Conservation (phyloP, 2,797 vertebrate genomes). For the Spizella passerina region DNA sequence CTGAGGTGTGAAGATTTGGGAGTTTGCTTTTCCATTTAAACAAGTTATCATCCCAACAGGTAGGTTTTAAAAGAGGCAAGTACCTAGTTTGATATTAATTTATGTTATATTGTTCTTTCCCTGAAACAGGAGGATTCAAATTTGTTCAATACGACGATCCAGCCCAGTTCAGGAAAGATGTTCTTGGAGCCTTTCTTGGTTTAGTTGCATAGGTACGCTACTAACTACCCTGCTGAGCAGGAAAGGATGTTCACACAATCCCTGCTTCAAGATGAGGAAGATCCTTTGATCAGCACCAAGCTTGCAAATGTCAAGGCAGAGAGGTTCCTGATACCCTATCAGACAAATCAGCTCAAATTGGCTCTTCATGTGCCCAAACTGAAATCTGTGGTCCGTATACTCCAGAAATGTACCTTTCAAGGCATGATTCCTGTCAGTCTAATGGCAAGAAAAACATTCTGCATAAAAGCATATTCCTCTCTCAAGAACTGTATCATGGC, state of each 20-base stretch:
- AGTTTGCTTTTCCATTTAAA: neutral
- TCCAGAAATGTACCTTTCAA: neutral
- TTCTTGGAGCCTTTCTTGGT: neutral
- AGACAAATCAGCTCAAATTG: neutral
- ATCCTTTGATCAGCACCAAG: neutral
- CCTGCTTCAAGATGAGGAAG: neutral
- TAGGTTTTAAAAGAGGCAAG: neutral
- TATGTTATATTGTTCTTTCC: neutral
- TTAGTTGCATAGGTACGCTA: neutral
- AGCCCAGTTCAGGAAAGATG: neutral
- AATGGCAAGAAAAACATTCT: neutral
- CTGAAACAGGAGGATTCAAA: neutral
- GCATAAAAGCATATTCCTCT: neutral
- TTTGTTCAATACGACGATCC: neutral
- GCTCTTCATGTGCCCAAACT: neutral
- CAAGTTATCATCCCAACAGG: neutral
- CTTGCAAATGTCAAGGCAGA: neutral
- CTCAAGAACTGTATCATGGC: neutral
- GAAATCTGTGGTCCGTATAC: neutral
- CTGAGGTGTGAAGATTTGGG: neutral
- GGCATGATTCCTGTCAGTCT: neutral
- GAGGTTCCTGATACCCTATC: neutral
- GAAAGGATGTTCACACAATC: neutral
- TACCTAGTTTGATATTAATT: neutral
- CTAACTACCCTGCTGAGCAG: accelerated